Base-by-base conservation (phyloP, 2,113 vertebrate genomes). In the Gasterosteus nipponicus region DNA sequence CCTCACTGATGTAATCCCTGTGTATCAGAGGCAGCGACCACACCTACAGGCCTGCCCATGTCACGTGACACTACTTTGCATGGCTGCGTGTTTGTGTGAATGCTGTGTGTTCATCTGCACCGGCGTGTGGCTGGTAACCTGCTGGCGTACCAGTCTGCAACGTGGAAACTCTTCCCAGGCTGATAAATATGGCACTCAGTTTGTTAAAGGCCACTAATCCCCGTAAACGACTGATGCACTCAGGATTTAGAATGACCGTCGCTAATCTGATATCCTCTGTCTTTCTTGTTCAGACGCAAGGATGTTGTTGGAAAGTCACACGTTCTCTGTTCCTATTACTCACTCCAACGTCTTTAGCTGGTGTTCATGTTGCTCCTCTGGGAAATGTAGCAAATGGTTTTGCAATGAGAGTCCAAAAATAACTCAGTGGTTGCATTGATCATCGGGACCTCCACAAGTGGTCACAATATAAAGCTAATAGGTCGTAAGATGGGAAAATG, bases 11-110 rank as follows among this genome's bases (percentile, higher is more conserved):
- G 38, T 92, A 93, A 93, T 93, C 91, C 90, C 68, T 77, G 77
- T 84, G 87, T 53, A 89, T 78, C 76, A 88, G 75, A 69, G 41
- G 67, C 35, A 76, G 33, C 85, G 62, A 69, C 83, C 82, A 77
- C 86, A 90, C 86, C 87, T 86, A 85, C 77, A 85, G 85, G 91
- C 85, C 87, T 79, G 87, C 92, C 92, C 87, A 70, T 26, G 80
- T 89, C 77, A 88, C 72, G 83, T 93, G 94, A 94, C 86, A 51
- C 62, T 75, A 80, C 75, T 89, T 81, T 82, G 80, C 88, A 70
- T 86, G 80, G 77, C 42, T 84, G 83, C 66, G 60, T 78, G 2
- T 79, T 65, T 73, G 61, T 56, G 54, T 62, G 3, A 31, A 15
- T 62, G 49, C 35, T 38, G 14, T 41, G 46, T 42, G 44, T 2